Evolutionary conservation across 2,888 invertebrate genomes (phyloP), one percentile per base, ranked within the genome.

Genomic region (Agrilus mali): DNA sequence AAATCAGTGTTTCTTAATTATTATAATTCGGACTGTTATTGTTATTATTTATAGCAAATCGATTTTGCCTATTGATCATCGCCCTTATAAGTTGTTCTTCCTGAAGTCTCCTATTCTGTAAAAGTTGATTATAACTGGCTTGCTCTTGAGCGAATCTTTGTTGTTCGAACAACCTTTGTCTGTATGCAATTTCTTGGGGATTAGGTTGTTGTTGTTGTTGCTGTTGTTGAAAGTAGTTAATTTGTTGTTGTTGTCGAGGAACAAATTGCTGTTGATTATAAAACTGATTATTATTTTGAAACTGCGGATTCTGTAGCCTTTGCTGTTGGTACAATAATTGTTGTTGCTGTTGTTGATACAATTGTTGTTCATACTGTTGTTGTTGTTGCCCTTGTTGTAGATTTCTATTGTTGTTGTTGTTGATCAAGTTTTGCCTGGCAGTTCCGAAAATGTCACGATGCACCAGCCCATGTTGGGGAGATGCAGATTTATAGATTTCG

Each of bases 41-140:
- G 17, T 41, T 42, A 12, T 38, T 42, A 20, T 50, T 46, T 38
- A 62, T 50, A 49, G 57, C 53, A 46, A 65, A 65, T 47, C 64
- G 51, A 44, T 59, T 63, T 44, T 60, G 60, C 37, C 57, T 57
- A 22, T 49, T 50, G n/a, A 61, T 47, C 32, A 60, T 59, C n/a
- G 49, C 53, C 20, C 53, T 50, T 15, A 60, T 38, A 41, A 56
- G 56, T 40, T 57, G 53, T 38, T 58, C 58, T 40, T 61, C 58
- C n/a, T 59, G 54, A 10, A 55, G 36, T 36, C 51, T 53, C 12
- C 48, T 49, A 35, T 55, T 50, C 38, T 60, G 57, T 45, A 58
- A 45, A 14, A 58, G 50, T 35, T 57, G 57, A 46, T 58, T 54
- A 40, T 56, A 56, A 33, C 47, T 37, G 5, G 43, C 54, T 39